Conservation (phyloP, 1,140 invertebrate species). For the Neuroterus valhalla region DNA sequence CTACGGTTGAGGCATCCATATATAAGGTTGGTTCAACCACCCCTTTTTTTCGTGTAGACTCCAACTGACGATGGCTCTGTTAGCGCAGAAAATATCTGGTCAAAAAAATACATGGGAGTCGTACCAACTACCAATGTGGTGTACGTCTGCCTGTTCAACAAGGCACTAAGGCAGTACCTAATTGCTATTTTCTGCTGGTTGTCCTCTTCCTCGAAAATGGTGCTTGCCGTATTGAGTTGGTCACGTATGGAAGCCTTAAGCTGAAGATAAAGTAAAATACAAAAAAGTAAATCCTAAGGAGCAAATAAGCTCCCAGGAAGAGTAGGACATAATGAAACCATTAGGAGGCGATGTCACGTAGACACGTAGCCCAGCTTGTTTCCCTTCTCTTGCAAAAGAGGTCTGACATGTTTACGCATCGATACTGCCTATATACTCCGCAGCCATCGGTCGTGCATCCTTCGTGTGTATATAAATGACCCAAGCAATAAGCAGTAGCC, state of each 20-base stretch:
- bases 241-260: background rate
- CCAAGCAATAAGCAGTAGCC: conserved; percentile 53
- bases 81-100: no score
- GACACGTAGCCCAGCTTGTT: conserved; percentile 3
- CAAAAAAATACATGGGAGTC: no score
- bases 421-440: background rate
- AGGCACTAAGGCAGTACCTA: no score
- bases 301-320: conserved; percentile 2
- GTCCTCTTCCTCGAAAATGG: no score
- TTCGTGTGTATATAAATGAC: conserved; percentile 28
- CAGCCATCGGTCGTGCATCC: background rate
- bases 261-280: background rate
- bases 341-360: conserved; percentile 33
- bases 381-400: conserved; percentile 6
- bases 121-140: no score
- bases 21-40: no score
- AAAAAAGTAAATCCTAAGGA: conserved; percentile 1
- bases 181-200: no score
- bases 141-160: no score
- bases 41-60: no score
- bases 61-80: no score
- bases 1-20: no score
- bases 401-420: conserved; percentile 33
- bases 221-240: no score
- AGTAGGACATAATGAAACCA: conserved; percentile 33